Conservation (phyloP, 2,888 invertebrate genomes). For the Malthinus flaveolus region DNA sequence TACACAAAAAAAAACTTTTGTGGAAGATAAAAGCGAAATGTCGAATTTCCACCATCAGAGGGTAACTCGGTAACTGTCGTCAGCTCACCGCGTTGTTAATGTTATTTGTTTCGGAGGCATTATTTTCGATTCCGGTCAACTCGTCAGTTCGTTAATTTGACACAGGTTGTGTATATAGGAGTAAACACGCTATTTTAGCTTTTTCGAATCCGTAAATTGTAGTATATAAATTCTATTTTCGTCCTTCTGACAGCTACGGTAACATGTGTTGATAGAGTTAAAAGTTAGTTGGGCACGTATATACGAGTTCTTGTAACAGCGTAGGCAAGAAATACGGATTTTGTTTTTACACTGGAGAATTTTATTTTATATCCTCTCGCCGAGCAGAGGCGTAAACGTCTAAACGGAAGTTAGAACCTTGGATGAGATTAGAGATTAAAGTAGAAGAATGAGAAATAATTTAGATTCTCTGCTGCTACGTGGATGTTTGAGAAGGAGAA, state of each 20-base stretch:
- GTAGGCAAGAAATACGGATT: slow-evolving; percentile 30
- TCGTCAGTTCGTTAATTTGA: slow-evolving; percentile 24
- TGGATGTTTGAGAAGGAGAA: too few species aligned
- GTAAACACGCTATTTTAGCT: slow-evolving; percentile 12
- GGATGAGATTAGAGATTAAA: too few species aligned
- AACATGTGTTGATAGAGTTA: slow-evolving; percentile 34
- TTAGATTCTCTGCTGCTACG: too few species aligned
- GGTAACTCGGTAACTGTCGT: background rate
- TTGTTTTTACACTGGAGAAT: slow-evolving; percentile 32
- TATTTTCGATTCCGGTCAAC: slow-evolving; percentile 21
- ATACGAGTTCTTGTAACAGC: slow-evolving; percentile 18
- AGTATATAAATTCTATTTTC: slow-evolving; percentile 28
- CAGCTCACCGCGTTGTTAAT: slow-evolving; percentile 4
- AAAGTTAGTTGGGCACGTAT: slow-evolving; percentile 31
- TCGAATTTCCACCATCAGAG: too few species aligned
- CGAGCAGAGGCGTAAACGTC: too few species aligned
- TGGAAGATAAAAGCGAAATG: too few species aligned
- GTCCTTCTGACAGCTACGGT: slow-evolving; percentile 26
- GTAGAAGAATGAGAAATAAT: too few species aligned
- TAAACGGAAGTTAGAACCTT: too few species aligned
- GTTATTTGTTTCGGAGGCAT: slow-evolving; percentile 1
- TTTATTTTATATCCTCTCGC: slow-evolving; percentile 15
- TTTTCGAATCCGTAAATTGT: slow-evolving; percentile 22
- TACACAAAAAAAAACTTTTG: too few species aligned
- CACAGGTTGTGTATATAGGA: slow-evolving; percentile 12